Conservation (phyloP, 2,113 vertebrate genomes). For the Emydura subglobosa region DNA sequence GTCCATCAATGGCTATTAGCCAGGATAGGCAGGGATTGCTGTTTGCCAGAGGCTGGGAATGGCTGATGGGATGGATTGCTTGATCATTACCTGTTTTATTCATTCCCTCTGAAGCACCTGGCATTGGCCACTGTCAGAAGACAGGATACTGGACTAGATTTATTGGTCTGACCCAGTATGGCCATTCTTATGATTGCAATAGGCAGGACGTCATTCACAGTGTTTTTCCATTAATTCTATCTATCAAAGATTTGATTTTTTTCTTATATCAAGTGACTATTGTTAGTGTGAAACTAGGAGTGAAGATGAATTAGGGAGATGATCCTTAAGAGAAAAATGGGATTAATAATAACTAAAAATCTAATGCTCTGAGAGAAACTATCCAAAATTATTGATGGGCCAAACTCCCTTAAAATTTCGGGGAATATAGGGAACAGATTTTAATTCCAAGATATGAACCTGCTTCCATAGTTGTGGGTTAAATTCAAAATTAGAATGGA, state of each 20-base stretch:
- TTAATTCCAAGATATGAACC: not conserved
- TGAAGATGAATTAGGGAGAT: rapidly evolving
- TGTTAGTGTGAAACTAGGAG: conserved; percentile 40
- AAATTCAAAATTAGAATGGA: not conserved
- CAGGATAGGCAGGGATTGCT: too few species aligned
- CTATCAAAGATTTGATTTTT: not conserved
- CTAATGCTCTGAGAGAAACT: not conserved
- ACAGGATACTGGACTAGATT: too few species aligned
- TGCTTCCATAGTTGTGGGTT: not conserved
- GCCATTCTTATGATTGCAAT: not conserved
- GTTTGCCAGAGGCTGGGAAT: too few species aligned
- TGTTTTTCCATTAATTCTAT: conserved; percentile 23
- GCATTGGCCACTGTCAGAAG: too few species aligned
- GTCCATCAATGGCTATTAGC: too few species aligned
- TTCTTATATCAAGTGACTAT: not conserved
- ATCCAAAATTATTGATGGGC: not conserved
- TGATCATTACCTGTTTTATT: too few species aligned
- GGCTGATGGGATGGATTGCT: too few species aligned
- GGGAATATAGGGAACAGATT: not conserved
- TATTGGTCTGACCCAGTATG: too few species aligned
- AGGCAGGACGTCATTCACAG: not conserved
- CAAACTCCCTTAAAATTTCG: not conserved
- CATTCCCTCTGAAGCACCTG: too few species aligned
- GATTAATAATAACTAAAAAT: conserved; percentile 5
- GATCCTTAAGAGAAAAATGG: not conserved